Evolutionary conservation across 2,888 invertebrate species (phyloP).

Genomic region (Agriopis leucophaearia): DNA sequence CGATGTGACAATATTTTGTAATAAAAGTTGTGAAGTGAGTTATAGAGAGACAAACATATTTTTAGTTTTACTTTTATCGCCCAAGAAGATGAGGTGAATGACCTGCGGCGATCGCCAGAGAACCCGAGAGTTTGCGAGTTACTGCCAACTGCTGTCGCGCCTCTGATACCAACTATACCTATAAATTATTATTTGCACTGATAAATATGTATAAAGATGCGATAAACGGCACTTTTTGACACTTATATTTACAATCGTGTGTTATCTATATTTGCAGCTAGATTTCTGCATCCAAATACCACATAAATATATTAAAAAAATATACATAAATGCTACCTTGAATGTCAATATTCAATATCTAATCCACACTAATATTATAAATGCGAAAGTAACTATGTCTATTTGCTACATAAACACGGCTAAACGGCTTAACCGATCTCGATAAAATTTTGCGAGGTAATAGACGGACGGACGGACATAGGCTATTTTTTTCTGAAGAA

Average conservation of each 20-base stretch:
- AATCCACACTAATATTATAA: too few relatives aligned
- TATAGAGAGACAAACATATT: slow-evolving; percentile 54
- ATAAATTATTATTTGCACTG: slow-evolving; percentile 25
- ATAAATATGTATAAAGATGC: slow-evolving; percentile 16
- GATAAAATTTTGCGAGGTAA: too few relatives aligned
- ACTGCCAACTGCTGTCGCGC: slow-evolving; percentile 47
- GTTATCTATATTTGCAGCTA: neutral
- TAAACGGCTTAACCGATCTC: too few relatives aligned
- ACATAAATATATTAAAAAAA: too few relatives aligned
- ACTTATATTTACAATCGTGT: neutral
- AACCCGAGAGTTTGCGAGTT: slow-evolving; percentile 58
- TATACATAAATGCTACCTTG: too few relatives aligned
- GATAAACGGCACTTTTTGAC: neutral
- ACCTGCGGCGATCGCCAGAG: slow-evolving; percentile 57
- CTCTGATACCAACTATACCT: slow-evolving; percentile 34
- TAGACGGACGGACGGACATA: too few relatives aligned
- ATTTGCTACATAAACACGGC: too few relatives aligned
- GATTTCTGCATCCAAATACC: neutral
- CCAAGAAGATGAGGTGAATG: slow-evolving; percentile 63
- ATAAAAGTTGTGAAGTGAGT: slow-evolving; percentile 62
- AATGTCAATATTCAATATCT: too few relatives aligned
- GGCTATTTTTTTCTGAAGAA: too few relatives aligned
- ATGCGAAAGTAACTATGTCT: too few relatives aligned
- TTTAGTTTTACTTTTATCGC: slow-evolving; percentile 82
- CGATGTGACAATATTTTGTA: slow-evolving; percentile 53